These are phyloP conservation scores for Drosophila simulans DNA, from an alignment of 1,140 invertebrate species.

Conservation along the genomic window DNA sequence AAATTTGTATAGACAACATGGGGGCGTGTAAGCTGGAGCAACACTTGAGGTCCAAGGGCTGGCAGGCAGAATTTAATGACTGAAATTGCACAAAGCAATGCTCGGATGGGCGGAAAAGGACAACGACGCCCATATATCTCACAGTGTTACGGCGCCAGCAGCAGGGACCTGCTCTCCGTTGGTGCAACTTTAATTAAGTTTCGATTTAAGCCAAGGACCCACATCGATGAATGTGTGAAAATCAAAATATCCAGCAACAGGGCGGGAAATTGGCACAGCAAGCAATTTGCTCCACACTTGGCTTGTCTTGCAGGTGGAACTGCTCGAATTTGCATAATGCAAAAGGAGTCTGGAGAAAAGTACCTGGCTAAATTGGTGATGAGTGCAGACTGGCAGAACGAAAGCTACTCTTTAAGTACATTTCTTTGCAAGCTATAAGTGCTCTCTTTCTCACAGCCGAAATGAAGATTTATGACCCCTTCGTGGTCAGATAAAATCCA, in stretches of 20 bases:
- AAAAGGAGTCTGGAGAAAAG: conserved; percentile 15
- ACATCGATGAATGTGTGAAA: conserved; percentile 29
- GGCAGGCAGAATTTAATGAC: conserved; percentile 70
- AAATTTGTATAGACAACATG: conserved; percentile 58
- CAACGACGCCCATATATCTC: conserved; percentile 35
- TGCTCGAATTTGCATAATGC: conserved; percentile 32
- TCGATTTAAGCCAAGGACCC: conserved; percentile 43
- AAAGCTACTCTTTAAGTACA: conserved; percentile 4
- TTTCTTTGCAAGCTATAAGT: conserved; percentile 12
- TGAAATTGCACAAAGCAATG: conserved; percentile 62
- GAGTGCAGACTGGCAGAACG: not conserved
- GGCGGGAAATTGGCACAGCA: conserved; percentile 7
- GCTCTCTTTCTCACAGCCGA: not conserved
- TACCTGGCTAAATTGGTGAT: not conserved
- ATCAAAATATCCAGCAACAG: conserved; percentile 14
- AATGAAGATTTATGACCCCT: conserved; percentile 60
- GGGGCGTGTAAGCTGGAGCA: conserved; percentile 51
- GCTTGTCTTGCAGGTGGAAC: conserved; percentile 3
- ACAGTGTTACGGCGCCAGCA: conserved; percentile 23
- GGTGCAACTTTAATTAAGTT: conserved; percentile 73
- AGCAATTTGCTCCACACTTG: conserved; percentile 9
- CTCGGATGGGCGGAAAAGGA: conserved; percentile 32
- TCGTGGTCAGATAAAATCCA: conserved; percentile 40
- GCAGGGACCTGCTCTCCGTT: not conserved
- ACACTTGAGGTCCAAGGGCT: conserved; percentile 56